Base-by-base conservation (phyloP, 2,113 vertebrate species). In the Eonycteris spelaea region DNA sequence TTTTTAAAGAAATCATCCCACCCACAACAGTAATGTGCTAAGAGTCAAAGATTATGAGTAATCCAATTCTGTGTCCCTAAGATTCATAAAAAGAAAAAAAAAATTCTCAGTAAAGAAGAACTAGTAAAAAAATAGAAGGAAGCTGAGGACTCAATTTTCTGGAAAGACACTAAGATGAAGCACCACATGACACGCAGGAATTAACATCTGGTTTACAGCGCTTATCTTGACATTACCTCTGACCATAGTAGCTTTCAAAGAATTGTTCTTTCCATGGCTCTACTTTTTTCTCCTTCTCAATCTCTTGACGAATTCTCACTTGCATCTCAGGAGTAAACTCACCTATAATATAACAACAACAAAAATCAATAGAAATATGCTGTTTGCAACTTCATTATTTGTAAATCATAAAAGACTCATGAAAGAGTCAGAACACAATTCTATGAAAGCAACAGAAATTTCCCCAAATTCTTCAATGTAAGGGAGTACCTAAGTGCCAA, bases 241-340 rank as follows among this genome's bases (percentile, higher is more conserved):
- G 99, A 21, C 99, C 99, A 11, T 99, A 99, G 98, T 99, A 99
- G 98, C 98, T 99, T 98, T 99, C 99, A 77, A 99, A 99, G 97
- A 99, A 99, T 2, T 96, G 99, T 78, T 99, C 99, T 96, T 99
- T 99, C 99, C 99, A 99, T 12, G 98, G 98, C 98, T 99, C 99
- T 63, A 99, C 99, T 98, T 99, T 99, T 98, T 99, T 99, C 59
- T 99, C 99, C 96, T 99, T 99, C 88, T 99, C 99, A 43, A 99
- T 99, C 91, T 99, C 99, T 80, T 99, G 99, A 3, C 99, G 99
- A 98, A 99, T 99, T 79, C 99, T 98, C 12, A 99, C 99, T 97
- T 99, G 99, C 99, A 99, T 98, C 97, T 99, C 99, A 0, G 99
- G 99, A 48, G 99, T 99, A 70, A 99, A 99, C 80, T 99, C 99